These are phyloP conservation scores for Odontomachus brunneus DNA, from an alignment of 1,140 invertebrate species.

Conservation along the genomic window DNA sequence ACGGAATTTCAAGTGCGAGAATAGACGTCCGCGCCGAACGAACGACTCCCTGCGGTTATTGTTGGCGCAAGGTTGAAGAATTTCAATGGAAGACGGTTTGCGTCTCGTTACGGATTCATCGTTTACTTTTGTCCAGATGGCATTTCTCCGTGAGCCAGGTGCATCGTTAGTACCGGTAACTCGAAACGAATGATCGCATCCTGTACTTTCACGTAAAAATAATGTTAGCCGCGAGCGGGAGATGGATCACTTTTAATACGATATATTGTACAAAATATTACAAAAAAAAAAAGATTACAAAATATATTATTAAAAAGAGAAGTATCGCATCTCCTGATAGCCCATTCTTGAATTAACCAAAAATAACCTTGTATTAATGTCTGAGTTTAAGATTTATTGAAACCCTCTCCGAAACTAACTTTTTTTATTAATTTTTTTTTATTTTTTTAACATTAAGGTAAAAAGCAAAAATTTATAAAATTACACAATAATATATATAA, in stretches of 20 bases:
- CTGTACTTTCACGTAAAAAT: neutral
- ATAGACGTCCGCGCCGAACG: slow-evolving; percentile 30
- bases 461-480: too few relatives aligned
- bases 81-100: slow-evolving; percentile 44
- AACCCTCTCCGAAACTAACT: too few relatives aligned
- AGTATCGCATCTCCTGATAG: too few relatives aligned
- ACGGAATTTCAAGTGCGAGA: slow-evolving; percentile 34
- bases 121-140: slow-evolving; percentile 7
- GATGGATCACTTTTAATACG: neutral
- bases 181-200: neutral
- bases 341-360: too few relatives aligned
- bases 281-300: too few relatives aligned
- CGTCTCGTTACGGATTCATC: slow-evolving; percentile 47
- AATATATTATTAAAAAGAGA: too few relatives aligned
- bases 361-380: too few relatives aligned
- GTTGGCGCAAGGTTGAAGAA: slow-evolving; percentile 22
- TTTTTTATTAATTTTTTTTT: too few relatives aligned
- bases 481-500: too few relatives aligned
- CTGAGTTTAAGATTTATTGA: too few relatives aligned
- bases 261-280: too few relatives aligned
- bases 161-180: slow-evolving; percentile 36
- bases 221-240: neutral
- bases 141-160: slow-evolving; percentile 1
- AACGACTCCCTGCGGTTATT: slow-evolving; percentile 32
- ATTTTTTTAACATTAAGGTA: too few relatives aligned